Conservation (phyloP, 2,888 invertebrate species). For the Lasioglossum figueresi region DNA sequence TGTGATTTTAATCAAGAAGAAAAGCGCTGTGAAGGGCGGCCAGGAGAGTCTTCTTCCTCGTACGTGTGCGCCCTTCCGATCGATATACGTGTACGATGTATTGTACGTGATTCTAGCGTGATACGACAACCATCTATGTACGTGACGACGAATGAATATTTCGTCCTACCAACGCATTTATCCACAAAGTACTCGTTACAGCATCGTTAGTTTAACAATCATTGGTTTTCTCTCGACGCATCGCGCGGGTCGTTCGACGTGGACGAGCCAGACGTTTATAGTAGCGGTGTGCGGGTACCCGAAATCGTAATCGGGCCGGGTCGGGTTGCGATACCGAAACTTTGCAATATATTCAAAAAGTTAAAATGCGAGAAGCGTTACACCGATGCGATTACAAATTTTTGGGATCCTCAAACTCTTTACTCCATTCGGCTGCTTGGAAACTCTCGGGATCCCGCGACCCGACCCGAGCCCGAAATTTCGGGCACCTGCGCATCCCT, state of each 20-base stretch:
- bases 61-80: slow-evolving; percentile 33
- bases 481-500: neutral
- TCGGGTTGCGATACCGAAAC: neutral
- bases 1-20: neutral
- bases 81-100: slow-evolving; percentile 24
- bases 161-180: slow-evolving; percentile 40
- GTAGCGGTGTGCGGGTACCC: neutral
- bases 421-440: neutral
- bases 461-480: neutral
- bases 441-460: neutral
- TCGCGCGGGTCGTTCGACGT: neutral
- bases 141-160: slow-evolving; percentile 21
- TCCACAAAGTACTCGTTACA: slow-evolving; percentile 13
- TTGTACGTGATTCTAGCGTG: slow-evolving; percentile 4
- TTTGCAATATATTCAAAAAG: neutral
- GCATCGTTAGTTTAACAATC: slow-evolving; percentile 12
- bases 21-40: neutral
- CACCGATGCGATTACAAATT: neutral
- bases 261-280: neutral
- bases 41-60: slow-evolving; percentile 17
- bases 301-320: neutral
- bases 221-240: slow-evolving; percentile 13
- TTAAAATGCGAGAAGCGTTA: neutral
- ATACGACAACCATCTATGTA: neutral
- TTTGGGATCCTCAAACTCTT: neutral